phyloP scores from a whole-genome alignment of 1,140 invertebrate genomes.

The Aphelenchoides besseyi region DNA sequence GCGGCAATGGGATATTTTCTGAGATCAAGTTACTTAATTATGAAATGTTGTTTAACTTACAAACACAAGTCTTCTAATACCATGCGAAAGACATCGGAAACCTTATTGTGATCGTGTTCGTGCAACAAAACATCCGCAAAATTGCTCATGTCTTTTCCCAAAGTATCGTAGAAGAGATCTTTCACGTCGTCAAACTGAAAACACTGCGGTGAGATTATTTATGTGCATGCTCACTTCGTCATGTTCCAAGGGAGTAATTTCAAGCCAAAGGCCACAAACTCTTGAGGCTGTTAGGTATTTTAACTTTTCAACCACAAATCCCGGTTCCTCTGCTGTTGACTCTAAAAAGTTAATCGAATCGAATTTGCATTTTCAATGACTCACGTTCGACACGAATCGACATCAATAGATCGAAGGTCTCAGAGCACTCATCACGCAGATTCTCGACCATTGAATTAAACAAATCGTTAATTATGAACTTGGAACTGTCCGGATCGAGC shows the following conservation, averaged over 20 bases:
- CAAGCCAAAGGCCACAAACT: slow-evolving; percentile 40
- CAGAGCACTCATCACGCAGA: slow-evolving; percentile 36
- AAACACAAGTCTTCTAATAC: background rate
- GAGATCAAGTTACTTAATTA: background rate
- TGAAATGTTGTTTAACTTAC: too few species aligned
- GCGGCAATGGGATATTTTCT: slow-evolving; percentile 15
- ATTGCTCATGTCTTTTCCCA: slow-evolving; percentile 30
- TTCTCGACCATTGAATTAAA: slow-evolving; percentile 39
- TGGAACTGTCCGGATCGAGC: slow-evolving; percentile 17
- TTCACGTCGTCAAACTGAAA: slow-evolving; percentile 48
- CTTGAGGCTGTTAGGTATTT: slow-evolving; percentile 36
- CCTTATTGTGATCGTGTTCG: background rate
- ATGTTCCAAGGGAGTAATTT: slow-evolving; percentile 33
- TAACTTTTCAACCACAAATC: slow-evolving; percentile 29
- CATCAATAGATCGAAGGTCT: slow-evolving; percentile 38
- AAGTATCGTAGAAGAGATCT: slow-evolving; percentile 40
- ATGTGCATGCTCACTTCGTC: too few species aligned
- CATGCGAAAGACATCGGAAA: background rate
- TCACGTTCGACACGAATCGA: slow-evolving; percentile 22
- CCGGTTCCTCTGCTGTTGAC: slow-evolving; percentile 12
- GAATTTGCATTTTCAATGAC: background rate
- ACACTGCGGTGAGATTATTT: background rate
- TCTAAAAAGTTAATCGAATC: slow-evolving; percentile 8
- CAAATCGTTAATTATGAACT: slow-evolving; percentile 37
- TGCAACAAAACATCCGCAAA: slow-evolving; percentile 9